Evolutionary conservation across 1,140 invertebrate species (phyloP), one percentile per base, ranked within the genome.

Genomic region (Pseudomyrmex flavicornis): DNA sequence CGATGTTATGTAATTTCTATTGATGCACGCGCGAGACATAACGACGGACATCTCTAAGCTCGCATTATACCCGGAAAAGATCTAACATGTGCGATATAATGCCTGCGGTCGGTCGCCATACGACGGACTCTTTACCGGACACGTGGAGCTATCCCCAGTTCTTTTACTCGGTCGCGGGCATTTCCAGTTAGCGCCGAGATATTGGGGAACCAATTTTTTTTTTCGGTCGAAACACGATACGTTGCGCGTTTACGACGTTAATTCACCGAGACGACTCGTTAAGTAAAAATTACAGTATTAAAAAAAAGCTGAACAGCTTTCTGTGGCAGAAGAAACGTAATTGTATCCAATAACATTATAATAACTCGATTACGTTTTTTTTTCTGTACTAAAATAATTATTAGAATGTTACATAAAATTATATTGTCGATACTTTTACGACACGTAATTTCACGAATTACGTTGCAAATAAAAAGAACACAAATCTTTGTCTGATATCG

Each of bases 1-100:
- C 68, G 65, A 35, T 5, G 35, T 5, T 35, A 52, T 79, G 82
- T 63, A 87, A 88, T 88, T 88, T 88, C 87, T 72, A 80, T 72
- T 44, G 46, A 50, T 87, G 56, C 66, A 26, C n/a, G 70, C 62
- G 26, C 65, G 68, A 73, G 15, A 66, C 50, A 17, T 70, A 72
- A 70, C 79, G 22, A 82, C 58, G 79, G 22, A 82, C 58, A 69
- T 82, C 46, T 22, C 54, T 59, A 58, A 59, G 54, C 65, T 26
- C 63, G 65, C 44, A 70, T 80, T 72, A 80, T 35, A 26, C 44
- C 22, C 66, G 54, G 15, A 9, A 7, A 13, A 70, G 76, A 80
- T 80, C 22, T 9, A 15, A 70, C 54, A n/a, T 61, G 22, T 54
- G 44, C 66, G 66, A 80, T 72, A 48, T 80, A 65, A 44, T 68